Evolutionary conservation across 2,888 invertebrate genomes (phyloP).

Genomic region (Nemapogon koenigi): DNA sequence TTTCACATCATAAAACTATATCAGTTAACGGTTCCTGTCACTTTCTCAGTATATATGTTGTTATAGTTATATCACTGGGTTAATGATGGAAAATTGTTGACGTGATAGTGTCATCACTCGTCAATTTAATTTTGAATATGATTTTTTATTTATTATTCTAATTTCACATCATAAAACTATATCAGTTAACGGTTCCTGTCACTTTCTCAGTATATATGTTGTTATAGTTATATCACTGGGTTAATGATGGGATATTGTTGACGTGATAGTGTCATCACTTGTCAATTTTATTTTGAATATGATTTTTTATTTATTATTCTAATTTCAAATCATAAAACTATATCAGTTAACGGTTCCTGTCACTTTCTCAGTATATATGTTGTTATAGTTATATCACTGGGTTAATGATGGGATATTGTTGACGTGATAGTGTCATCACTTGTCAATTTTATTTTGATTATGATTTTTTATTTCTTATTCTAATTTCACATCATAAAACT

Average conservation of each 20-base stretch:
- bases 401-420: constrained; percentile 9
- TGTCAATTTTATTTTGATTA: too few species aligned
- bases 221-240: constrained; percentile 22
- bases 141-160: neutral
- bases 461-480: neutral
- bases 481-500: neutral
- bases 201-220: constrained; percentile 6
- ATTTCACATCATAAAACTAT: neutral
- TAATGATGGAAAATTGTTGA: neutral
- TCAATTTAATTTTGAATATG: too few species aligned
- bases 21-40: neutral
- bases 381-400: constrained; percentile 16
- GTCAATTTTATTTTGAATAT: too few species aligned
- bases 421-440: too few species aligned
- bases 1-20: too few species aligned
- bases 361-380: constrained; percentile 12
- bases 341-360: constrained; percentile 6
- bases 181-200: neutral
- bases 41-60: constrained; percentile 5
- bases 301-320: too few species aligned
- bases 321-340: neutral
- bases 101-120: too few species aligned
- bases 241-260: constrained; percentile 12
- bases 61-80: constrained; percentile 9
- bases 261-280: too few species aligned